These are phyloP conservation scores for Morpho helenor DNA, from an alignment of 2,888 invertebrate genomes.

Conservation along the genomic window DNA sequence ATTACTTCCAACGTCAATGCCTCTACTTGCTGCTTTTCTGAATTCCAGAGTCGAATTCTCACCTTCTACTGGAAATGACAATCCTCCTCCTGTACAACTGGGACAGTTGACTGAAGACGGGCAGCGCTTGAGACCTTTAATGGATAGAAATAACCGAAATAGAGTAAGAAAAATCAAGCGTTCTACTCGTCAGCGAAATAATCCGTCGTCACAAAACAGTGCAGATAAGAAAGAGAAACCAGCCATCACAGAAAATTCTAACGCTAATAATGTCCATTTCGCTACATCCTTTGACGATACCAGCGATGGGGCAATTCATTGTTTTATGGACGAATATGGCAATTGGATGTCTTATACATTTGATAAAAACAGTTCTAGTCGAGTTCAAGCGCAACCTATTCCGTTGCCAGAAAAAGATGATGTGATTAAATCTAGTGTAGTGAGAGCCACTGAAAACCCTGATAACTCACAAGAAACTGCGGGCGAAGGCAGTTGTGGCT, in stretches of 20 bases:
- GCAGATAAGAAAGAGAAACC: constrained; percentile 55
- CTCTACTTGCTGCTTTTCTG: constrained; percentile 82
- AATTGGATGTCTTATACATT: constrained; percentile 92
- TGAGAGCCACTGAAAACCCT: constrained; percentile 53
- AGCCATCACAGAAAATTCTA: constrained; percentile 44
- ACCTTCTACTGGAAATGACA: constrained; percentile 60
- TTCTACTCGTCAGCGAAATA: constrained; percentile 71
- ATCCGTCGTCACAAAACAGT: constrained; percentile 49
- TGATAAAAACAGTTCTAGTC: constrained; percentile 85
- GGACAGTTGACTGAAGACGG: constrained; percentile 52
- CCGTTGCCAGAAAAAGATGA: constrained; percentile 60
- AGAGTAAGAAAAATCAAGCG: constrained; percentile 78
- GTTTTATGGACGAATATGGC: constrained; percentile 91
- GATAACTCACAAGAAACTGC: constrained; percentile 63
- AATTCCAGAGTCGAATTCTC: constrained; percentile 80
- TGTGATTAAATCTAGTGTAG: constrained; percentile 41
- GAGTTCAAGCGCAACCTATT: constrained; percentile 62
- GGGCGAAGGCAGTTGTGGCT: constrained; percentile 71
- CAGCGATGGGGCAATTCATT: constrained; percentile 90
- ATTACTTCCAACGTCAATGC: constrained; percentile 80
- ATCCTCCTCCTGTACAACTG: constrained; percentile 44
- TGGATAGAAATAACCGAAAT: constrained; percentile 72
- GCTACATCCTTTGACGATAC: constrained; percentile 91
- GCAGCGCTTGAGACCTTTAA: constrained; percentile 61
- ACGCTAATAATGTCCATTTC: constrained; percentile 77